Evolutionary conservation across 1,140 invertebrate species (phyloP).

Genomic region (Drosophila triauraria): DNA sequence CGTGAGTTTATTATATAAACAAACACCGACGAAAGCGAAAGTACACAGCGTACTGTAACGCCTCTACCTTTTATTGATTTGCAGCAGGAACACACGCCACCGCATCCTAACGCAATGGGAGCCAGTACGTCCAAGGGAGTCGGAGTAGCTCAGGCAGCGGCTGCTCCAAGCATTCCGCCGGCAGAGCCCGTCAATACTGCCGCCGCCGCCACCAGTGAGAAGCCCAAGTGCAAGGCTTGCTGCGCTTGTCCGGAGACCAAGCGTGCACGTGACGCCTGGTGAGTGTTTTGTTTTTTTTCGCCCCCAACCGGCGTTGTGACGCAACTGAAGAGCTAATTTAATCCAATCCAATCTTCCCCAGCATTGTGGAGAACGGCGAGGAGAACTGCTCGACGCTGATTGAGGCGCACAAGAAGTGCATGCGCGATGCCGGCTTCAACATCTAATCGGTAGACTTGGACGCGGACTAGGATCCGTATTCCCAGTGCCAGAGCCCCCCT

Average conservation of each 20-base stretch:
- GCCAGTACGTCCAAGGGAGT: slow-evolving; percentile 75
- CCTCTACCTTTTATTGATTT: no score
- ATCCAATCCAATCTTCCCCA: slow-evolving; percentile 84
- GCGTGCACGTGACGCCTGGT: slow-evolving; percentile 95
- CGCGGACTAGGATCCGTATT: not conserved
- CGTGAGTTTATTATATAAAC: slow-evolving; percentile 75
- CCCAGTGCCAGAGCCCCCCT: slow-evolving; percentile 10
- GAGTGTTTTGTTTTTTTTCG: slow-evolving; percentile 68
- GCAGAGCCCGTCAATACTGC: slow-evolving; percentile 70
- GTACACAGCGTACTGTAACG: not conserved
- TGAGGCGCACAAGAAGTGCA: slow-evolving; percentile 98
- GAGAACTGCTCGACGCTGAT: slow-evolving; percentile 95
- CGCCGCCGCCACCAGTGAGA: slow-evolving; percentile 81
- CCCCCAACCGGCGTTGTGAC: slow-evolving; percentile 18
- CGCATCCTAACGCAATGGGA: slow-evolving; percentile 44
- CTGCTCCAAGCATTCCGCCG: slow-evolving; percentile 22
- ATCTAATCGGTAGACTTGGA: slow-evolving; percentile 53
- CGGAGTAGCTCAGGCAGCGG: slow-evolving; percentile 68
- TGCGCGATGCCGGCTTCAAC: slow-evolving; percentile 98
- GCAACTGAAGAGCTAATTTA: slow-evolving; percentile 36
- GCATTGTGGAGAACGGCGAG: slow-evolving; percentile 97
- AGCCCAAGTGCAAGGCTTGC: slow-evolving; percentile 95
- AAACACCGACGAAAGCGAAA: slow-evolving; percentile 25
- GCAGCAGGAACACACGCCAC: no score
- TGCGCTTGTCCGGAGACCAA: slow-evolving; percentile 99